These are phyloP conservation scores for Elephantulus edwardii DNA, from an alignment of 2,113 vertebrate species.

Conservation along the genomic window DNA sequence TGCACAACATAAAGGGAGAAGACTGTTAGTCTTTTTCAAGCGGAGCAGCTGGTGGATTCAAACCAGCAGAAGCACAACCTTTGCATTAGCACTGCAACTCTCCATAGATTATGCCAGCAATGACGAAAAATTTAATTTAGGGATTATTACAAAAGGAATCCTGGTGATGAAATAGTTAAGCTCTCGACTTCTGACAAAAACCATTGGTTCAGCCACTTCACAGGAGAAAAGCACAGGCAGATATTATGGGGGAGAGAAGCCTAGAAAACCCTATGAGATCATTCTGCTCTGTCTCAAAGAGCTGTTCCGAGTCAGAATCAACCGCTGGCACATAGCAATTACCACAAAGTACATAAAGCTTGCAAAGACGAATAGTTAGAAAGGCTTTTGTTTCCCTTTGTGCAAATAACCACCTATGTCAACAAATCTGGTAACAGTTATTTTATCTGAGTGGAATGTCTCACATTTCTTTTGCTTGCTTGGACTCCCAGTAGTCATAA, in stretches of 20 bases:
- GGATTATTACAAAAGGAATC: background rate
- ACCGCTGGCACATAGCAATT: constrained; percentile 25
- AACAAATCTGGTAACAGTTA: constrained; percentile 70
- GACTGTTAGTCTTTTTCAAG: too few relatives aligned
- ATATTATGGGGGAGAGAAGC: background rate
- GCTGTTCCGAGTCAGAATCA: background rate
- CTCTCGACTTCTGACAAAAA: background rate
- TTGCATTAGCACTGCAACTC: too few relatives aligned
- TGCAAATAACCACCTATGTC: constrained; percentile 77
- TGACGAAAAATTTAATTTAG: background rate
- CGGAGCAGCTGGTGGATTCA: too few relatives aligned
- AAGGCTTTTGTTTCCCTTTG: constrained; percentile 69
- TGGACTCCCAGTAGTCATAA: constrained; percentile 75
- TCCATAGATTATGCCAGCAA: too few relatives aligned
- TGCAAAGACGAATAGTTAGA: constrained; percentile 72
- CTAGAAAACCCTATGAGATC: background rate
- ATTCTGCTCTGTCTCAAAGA: background rate
- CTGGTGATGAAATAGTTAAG: background rate
- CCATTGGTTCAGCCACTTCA: background rate
- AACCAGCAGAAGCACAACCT: too few relatives aligned
- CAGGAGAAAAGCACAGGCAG: background rate
- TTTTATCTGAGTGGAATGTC: constrained; percentile 69
- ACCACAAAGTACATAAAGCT: constrained; percentile 56
- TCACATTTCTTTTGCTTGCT: constrained; percentile 70
- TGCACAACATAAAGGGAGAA: too few relatives aligned